Conservation (phyloP, 2,113 vertebrate species). For the Sphyrna mokarran region DNA sequence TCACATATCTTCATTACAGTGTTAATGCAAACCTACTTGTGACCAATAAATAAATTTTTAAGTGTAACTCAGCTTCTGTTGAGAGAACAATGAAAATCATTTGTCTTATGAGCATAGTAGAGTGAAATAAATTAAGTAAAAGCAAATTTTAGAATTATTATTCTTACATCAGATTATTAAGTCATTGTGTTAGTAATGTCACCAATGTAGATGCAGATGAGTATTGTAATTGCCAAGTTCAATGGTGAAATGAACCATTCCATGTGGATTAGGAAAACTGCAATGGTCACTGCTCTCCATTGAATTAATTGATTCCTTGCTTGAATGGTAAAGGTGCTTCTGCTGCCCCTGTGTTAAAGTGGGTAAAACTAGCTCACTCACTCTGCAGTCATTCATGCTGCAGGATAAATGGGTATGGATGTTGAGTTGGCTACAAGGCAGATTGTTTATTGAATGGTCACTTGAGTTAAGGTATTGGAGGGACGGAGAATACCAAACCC, state of each 20-base stretch:
- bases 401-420: not conserved
- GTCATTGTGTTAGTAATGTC: not conserved
- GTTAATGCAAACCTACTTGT: too few species aligned
- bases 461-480: not conserved
- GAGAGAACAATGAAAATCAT: not conserved
- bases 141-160: not conserved
- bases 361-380: not conserved
- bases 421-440: not conserved
- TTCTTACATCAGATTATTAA: not conserved
- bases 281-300: not conserved
- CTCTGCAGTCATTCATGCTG: not conserved
- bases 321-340: not conserved
- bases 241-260: not conserved
- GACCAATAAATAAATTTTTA: too few species aligned
- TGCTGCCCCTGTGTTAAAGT: not conserved
- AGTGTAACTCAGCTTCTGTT: not conserved
- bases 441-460: not conserved
- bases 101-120: not conserved
- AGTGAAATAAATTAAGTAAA: not conserved
- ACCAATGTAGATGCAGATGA: not conserved
- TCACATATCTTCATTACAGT: too few species aligned
- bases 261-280: not conserved
- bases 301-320: not conserved
- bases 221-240: not conserved
- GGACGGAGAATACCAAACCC: not conserved